Base-by-base conservation (phyloP, 1,140 invertebrate species). In the Pseudomyrmex concolor region DNA sequence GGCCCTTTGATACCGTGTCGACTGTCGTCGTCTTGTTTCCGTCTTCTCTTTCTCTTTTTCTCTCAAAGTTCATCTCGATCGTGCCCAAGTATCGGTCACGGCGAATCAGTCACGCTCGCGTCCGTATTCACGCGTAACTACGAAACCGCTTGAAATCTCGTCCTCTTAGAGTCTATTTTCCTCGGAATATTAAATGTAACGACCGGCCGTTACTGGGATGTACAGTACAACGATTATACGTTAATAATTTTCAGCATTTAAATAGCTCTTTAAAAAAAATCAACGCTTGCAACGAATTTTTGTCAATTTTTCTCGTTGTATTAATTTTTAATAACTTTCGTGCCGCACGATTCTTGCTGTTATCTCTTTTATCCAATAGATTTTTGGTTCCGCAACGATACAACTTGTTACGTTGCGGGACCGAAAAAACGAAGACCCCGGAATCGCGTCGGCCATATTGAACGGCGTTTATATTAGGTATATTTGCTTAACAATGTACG, bases 21-120 rank as follows among this genome's bases (percentile, higher is more conserved):
- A 60, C 57, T 43, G 55, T 73, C 48, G 71, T 60, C 17, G 57
- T 50, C 72, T 63, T 25, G 57, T 74, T 74, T n/a, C 19, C 34
- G 34, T 34, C 5, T 7, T 34, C 34, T 34, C 34, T 34, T 0
- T 7, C 34, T 34, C 34, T 34, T 19, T 25, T 74, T 10, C 57
- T 50, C 15, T 63, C 10, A 7, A n/a, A 48, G 43, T 10, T 48
- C 15, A 22, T 19, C 19, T 2, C 72, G 72, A 74, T 74, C 72
- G 72, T 74, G 72, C 19, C 45, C 72, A 74, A 74, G 72, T 63
- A 63, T 50, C 72, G 59, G 72, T 74, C 57, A 74, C 43, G 72
- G 72, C 43, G 19, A 43, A 74, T 74, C 59, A 19, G 10, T 63
- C 45, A 63, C 57, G 55, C 43, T 48, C 45, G 43, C 10, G 19